Percentiles rank a stretch among this genome's conserved stretches.
Conservation (phyloP, 2,113 vertebrate species). For the Carlito syrichta region DNA sequence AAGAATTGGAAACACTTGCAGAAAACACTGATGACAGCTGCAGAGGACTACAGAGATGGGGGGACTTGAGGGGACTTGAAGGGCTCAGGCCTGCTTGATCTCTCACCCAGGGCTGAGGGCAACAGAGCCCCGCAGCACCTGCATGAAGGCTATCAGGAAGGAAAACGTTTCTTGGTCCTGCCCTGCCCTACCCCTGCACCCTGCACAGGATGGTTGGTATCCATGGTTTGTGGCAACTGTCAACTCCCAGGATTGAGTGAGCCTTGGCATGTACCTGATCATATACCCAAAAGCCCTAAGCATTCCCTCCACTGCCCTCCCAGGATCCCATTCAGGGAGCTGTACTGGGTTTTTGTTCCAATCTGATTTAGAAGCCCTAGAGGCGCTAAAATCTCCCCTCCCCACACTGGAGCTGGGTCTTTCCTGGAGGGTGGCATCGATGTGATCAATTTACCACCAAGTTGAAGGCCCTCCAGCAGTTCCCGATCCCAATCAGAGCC, state of each 20-base stretch:
- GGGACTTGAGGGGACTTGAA: not conserved
- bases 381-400: rapidly evolving
- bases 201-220: rapidly evolving
- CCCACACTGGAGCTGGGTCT: rapidly evolving
- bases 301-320: rapidly evolving
- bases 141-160: not conserved
- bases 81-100: not conserved
- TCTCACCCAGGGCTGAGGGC: rapidly evolving
- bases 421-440: not conserved
- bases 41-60: rapidly evolving
- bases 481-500: not conserved
- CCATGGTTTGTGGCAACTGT: rapidly evolving
- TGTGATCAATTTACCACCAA: rapidly evolving
- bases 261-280: rapidly evolving
- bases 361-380: rapidly evolving
- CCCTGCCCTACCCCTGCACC: rapidly evolving
- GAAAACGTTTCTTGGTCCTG: rapidly evolving
- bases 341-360: too few relatives aligned
- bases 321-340: rapidly evolving
- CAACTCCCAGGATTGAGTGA: not conserved
- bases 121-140: rapidly evolving
- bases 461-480: rapidly evolving
- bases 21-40: rapidly evolving
- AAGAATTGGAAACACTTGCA: rapidly evolving
- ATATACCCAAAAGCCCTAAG: rapidly evolving